phyloP scores from a whole-genome alignment of 2,888 invertebrate species.

The Diadegma fenestrale region DNA sequence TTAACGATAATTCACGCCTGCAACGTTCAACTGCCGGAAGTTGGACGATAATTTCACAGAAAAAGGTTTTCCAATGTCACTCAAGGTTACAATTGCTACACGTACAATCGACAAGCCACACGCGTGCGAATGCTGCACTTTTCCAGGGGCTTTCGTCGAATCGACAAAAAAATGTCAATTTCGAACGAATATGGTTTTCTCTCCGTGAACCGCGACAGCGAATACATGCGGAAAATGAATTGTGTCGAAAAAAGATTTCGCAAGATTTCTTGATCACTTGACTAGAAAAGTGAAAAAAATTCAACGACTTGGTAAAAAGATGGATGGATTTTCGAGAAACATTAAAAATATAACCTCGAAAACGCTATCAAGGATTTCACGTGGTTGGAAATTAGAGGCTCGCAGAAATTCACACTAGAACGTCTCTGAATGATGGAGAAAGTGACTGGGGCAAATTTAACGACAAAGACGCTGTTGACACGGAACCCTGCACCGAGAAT shows the following conservation, averaged over 20 bases:
- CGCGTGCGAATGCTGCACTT: too few relatives aligned
- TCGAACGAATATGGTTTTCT: too few relatives aligned
- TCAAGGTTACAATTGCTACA: background rate
- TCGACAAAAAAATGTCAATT: too few relatives aligned
- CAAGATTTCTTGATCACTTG: too few relatives aligned
- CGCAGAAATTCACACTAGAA: slow-evolving; percentile 6
- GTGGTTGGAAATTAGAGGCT: background rate
- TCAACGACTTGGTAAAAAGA: background rate
- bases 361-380: background rate
- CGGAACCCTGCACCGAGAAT: slow-evolving; percentile 1
- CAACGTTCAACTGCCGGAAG: background rate
- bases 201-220: too few relatives aligned
- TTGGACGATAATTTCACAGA: background rate
- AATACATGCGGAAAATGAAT: too few relatives aligned
- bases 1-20: background rate
- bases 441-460: slow-evolving; percentile 27
- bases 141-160: too few relatives aligned
- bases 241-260: too few relatives aligned
- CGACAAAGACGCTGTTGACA: slow-evolving; percentile 15
- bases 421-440: slow-evolving; percentile 34
- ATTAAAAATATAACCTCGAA: background rate
- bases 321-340: too few relatives aligned
- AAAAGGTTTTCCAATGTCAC: background rate
- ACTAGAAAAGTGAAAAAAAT: background rate
- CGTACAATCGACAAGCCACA: too few relatives aligned